Percentiles rank a stretch among this genome's conserved stretches.
Evolutionary conservation across 2,113 vertebrate species (phyloP).

Genomic region (Lipophrys pholis): DNA sequence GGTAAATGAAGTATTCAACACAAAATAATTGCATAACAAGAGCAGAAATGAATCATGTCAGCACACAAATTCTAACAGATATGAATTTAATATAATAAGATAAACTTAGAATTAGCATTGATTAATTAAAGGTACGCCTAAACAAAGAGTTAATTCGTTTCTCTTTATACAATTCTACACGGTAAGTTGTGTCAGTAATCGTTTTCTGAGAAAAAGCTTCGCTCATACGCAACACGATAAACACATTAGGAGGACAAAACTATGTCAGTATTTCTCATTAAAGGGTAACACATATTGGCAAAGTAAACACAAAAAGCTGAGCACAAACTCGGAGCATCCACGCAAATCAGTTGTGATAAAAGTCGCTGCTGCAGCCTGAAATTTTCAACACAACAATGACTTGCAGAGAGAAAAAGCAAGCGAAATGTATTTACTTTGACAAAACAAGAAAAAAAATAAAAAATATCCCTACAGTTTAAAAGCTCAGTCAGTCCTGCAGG

Average conservation of each 20-base stretch:
- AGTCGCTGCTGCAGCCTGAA: slow-evolving; percentile 26
- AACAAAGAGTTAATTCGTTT: too few relatives aligned
- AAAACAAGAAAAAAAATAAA: slow-evolving; percentile 7
- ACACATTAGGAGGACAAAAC: slow-evolving; percentile 20
- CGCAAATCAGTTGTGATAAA: slow-evolving; percentile 38
- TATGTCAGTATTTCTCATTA: slow-evolving; percentile 2
- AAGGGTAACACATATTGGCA: slow-evolving; percentile 6
- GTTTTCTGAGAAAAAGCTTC: too few relatives aligned
- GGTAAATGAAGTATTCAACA: neutral
- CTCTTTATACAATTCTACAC: too few relatives aligned
- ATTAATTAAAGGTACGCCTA: too few relatives aligned
- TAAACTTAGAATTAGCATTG: too few relatives aligned
- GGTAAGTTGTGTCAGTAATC: too few relatives aligned
- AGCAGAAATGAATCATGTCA: neutral
- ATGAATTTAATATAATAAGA: too few relatives aligned
- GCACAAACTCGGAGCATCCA: slow-evolving; percentile 20
- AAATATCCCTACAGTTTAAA: slow-evolving; percentile 18
- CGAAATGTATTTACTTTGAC: slow-evolving; percentile 7
- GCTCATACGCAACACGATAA: neutral
- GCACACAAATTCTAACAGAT: too few relatives aligned
- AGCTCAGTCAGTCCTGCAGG: slow-evolving; percentile 16
- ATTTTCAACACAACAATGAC: slow-evolving; percentile 21
- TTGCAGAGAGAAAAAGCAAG: neutral
- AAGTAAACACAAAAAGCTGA: neutral
- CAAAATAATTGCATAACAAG: neutral